phyloP scores from a whole-genome alignment of 2,888 invertebrate genomes.

The Teleogryllus oceanicus region DNA sequence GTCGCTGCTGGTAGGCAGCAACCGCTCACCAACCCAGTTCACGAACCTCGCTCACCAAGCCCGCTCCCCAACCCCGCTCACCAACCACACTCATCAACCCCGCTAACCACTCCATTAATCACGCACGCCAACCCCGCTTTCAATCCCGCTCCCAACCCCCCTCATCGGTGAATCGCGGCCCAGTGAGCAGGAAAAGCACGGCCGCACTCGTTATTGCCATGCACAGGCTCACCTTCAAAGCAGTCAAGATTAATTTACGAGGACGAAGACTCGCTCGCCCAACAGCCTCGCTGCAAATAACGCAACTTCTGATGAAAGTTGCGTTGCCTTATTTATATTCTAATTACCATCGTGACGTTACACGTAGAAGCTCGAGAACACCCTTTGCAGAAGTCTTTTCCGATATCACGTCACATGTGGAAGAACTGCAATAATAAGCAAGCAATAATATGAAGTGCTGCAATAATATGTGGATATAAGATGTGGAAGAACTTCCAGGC shows the following conservation, averaged over 20 bases:
- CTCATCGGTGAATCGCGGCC: background rate
- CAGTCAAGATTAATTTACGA: constrained; percentile 4
- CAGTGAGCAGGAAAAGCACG: background rate
- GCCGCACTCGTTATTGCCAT: background rate
- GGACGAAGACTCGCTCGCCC: background rate
- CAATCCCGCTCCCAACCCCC: background rate
- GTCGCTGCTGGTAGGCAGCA: too few relatives aligned
- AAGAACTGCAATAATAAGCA: too few relatives aligned
- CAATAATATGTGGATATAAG: too few relatives aligned
- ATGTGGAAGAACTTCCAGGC: too few relatives aligned
- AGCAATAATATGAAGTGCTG: too few relatives aligned
- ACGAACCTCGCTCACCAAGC: too few relatives aligned
- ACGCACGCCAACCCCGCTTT: too few relatives aligned
- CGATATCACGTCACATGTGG: too few relatives aligned
- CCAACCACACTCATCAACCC: too few relatives aligned
- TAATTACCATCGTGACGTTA: background rate
- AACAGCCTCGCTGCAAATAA: background rate
- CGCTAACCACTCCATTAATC: too few relatives aligned
- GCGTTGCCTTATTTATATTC: background rate
- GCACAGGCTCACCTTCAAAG: background rate
- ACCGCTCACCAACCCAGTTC: too few relatives aligned
- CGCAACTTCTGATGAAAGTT: background rate
- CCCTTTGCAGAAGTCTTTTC: background rate
- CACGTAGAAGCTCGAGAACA: background rate
- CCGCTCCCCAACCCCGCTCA: too few relatives aligned